A percentile compares a stretch with the other conserved stretches of the same genome.
Evolutionary conservation across 2,888 invertebrate genomes (phyloP).

Genomic region (Ichneumoninae sp.): DNA sequence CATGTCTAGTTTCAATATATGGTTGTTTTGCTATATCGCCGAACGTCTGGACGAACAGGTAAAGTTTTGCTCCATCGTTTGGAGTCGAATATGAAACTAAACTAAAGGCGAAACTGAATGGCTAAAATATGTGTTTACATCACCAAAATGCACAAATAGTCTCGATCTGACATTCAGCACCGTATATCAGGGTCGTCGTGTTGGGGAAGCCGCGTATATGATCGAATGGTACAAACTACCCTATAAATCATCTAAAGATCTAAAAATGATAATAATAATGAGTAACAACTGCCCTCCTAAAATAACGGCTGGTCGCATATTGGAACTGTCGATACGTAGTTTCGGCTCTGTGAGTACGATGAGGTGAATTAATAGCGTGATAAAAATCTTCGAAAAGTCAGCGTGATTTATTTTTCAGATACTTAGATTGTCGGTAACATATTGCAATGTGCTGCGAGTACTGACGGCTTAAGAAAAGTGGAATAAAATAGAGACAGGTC

Average conservation of each 20-base stretch:
- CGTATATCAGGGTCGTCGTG: constrained; percentile 66
- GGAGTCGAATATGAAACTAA: too few species aligned
- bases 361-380: too few species aligned
- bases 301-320: constrained; percentile 76
- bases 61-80: neutral
- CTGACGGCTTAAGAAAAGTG: constrained; percentile 5
- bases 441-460: constrained; percentile 69
- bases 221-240: constrained; percentile 63
- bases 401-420: too few species aligned
- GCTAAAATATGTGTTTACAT: neutral
- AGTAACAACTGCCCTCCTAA: constrained; percentile 69
- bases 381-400: neutral
- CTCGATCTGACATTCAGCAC: too few species aligned
- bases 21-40: constrained; percentile 59
- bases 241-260: constrained; percentile 25
- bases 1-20: constrained; percentile 54
- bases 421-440: constrained; percentile 63
- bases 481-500: too few species aligned
- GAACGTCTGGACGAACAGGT: constrained; percentile 68
- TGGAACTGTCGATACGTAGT: constrained; percentile 71
- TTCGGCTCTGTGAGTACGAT: constrained; percentile 73
- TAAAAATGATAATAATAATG: constrained; percentile 67
- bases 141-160: neutral
- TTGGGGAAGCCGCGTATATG: constrained; percentile 69
- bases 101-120: too few species aligned